Conservation (phyloP, 2,797 vertebrate species). For the Rhinoraja longicauda region DNA sequence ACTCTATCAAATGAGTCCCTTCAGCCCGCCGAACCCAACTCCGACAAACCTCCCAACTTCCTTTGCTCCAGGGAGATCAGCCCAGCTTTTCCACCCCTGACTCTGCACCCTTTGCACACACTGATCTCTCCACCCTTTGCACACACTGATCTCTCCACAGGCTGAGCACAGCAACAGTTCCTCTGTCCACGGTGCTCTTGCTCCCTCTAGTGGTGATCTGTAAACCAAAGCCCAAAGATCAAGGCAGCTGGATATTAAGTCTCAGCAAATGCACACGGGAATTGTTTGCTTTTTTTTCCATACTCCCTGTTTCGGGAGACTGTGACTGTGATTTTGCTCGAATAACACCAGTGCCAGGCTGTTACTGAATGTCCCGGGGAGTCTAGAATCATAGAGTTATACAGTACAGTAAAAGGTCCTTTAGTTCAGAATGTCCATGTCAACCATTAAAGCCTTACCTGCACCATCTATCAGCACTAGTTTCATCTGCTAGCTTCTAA, state of each 20-base stretch:
- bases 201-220: slow-evolving; percentile 7
- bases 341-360: not conserved
- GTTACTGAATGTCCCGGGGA: too few species aligned
- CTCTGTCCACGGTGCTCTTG: not conserved
- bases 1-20: too few species aligned
- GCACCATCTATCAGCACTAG: too few species aligned
- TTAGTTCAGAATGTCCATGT: too few species aligned
- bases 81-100: too few species aligned
- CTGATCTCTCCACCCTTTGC: not conserved
- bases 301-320: not conserved
- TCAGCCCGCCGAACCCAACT: too few species aligned
- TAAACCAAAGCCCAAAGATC: not conserved
- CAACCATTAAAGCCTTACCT: too few species aligned
- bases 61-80: too few species aligned
- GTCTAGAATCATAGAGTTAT: too few species aligned
- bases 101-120: not conserved
- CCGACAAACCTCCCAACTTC: too few species aligned
- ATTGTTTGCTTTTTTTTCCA: not conserved
- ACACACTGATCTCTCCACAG: not conserved
- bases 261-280: not conserved
- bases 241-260: not conserved
- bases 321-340: not conserved
- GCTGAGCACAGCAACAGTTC: not conserved
- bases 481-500: too few species aligned
- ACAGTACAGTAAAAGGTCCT: too few species aligned